These are phyloP conservation scores for Pristionchus fissidentatus DNA, from an alignment of 2,888 invertebrate species.

Conservation along the genomic window DNA sequence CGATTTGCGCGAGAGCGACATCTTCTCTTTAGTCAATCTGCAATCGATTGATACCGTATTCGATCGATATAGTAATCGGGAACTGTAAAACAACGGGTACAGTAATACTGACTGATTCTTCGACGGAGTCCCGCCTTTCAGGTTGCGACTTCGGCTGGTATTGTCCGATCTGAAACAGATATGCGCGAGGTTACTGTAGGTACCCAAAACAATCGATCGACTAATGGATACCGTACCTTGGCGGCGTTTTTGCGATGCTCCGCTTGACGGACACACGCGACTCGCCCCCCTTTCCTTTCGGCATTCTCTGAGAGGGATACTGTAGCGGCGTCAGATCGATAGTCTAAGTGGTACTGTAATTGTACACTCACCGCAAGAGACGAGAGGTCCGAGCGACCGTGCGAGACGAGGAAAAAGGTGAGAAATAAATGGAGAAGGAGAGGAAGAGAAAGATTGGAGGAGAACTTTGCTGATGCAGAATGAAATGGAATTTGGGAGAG, in stretches of 20 bases:
- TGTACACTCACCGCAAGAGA: background rate
- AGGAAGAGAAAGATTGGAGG: no score
- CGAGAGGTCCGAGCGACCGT: slow-evolving; percentile 4
- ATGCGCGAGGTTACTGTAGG: background rate
- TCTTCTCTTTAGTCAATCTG: slow-evolving; percentile 20
- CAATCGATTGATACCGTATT: background rate
- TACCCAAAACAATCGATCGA: background rate
- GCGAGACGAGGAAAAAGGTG: background rate
- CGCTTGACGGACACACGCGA: no score
- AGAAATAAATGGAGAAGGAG: background rate
- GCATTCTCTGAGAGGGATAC: background rate
- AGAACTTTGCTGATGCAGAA: no score
- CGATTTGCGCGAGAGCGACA: background rate
- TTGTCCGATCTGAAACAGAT: background rate
- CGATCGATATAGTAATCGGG: no score
- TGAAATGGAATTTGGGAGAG: background rate
- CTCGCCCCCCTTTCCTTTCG: slow-evolving; percentile 29
- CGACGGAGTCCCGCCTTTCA: slow-evolving; percentile 29
- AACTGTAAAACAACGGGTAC: background rate
- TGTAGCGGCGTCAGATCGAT: background rate
- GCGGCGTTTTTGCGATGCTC: background rate
- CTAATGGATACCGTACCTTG: background rate
- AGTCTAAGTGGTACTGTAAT: background rate
- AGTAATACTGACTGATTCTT: background rate
- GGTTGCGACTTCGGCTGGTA: slow-evolving; percentile 26